Conservation (phyloP, 2,113 vertebrate species). For the Labeo catla region DNA sequence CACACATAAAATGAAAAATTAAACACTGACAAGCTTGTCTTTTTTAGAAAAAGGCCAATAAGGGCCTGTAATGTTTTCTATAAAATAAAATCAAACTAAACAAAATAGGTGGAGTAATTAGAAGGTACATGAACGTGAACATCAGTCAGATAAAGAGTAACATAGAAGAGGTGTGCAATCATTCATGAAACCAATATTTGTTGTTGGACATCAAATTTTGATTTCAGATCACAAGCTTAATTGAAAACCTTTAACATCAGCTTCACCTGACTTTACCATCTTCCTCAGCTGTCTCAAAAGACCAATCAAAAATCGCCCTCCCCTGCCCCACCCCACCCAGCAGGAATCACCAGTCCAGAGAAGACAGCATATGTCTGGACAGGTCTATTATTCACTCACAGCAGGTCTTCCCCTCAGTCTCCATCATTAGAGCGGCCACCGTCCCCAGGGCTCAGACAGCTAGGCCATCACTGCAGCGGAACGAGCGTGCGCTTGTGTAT, state of each 20-base stretch:
- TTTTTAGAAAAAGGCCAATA: too few species aligned
- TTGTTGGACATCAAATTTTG: neutral
- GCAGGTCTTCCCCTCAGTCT: slow-evolving; percentile 40
- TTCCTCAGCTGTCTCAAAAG: neutral
- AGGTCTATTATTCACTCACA: slow-evolving; percentile 44
- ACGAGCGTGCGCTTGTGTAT: neutral
- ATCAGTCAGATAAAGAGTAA: neutral
- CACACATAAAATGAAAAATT: too few species aligned
- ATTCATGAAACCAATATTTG: neutral
- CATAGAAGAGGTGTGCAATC: neutral
- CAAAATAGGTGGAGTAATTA: neutral
- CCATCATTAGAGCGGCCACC: slow-evolving; percentile 16
- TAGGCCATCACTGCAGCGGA: slow-evolving; percentile 18
- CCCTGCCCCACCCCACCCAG: neutral
- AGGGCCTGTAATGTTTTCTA: neutral
- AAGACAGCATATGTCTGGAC: slow-evolving; percentile 27
- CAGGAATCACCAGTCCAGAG: slow-evolving; percentile 19
- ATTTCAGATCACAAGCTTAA: neutral
- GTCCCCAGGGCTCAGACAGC: slow-evolving; percentile 34
- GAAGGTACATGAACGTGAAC: neutral
- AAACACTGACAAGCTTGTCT: too few species aligned
- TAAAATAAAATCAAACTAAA: neutral
- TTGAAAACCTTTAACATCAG: neutral
- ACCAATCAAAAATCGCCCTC: neutral
- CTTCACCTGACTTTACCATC: neutral